Evolutionary conservation across 2,888 invertebrate species (phyloP), one percentile per base, ranked within the genome.

Genomic region (Xestia sexstrigata): DNA sequence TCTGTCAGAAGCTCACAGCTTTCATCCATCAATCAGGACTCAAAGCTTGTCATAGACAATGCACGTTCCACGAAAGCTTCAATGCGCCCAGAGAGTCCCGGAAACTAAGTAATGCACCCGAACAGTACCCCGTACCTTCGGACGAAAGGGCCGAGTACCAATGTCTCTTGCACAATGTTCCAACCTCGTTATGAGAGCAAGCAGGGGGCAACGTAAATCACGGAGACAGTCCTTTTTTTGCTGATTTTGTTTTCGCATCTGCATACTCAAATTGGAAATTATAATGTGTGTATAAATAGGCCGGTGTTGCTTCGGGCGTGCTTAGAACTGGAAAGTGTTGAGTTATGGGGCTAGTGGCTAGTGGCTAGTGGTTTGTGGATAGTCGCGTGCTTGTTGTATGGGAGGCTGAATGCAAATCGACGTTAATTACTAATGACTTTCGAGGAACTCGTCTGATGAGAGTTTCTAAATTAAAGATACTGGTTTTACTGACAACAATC

Each of bases 51-150:
- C 82, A 42, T 52, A 60, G 68, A 87, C 87, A 89, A 84, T 75
- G 15, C 58, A 9, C 63, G 70, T 94, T 94, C 94, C 89, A 79
- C 91, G 94, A 94, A 94, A 83, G 78, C 70, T 72, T 81, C 87
- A 92, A 90, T 89, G 88, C 80, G 79, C 87, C 91, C 93, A 93
- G 93, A 93, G 93, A 93, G 93, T 78, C 88, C 93, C 94, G 94
- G 94, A 94, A 94, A 94, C 93, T 90, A 92, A 92, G 88, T 79
- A 77, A 83, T 82, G 83, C 82, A 65, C 76, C 76, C 74, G 79
- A 73, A 70, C 76, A 49, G 79, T 55, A 26, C 9, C 47, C 49
- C 72, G 35, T 45, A 79, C 58, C 20, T 15, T 62, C 35, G 45
- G 17, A 26, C 76, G 11, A 67, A 39, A 47, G 7, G 17, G 4